Conservation (phyloP, 2,113 vertebrate genomes). For the Potamarius usumacintae region DNA sequence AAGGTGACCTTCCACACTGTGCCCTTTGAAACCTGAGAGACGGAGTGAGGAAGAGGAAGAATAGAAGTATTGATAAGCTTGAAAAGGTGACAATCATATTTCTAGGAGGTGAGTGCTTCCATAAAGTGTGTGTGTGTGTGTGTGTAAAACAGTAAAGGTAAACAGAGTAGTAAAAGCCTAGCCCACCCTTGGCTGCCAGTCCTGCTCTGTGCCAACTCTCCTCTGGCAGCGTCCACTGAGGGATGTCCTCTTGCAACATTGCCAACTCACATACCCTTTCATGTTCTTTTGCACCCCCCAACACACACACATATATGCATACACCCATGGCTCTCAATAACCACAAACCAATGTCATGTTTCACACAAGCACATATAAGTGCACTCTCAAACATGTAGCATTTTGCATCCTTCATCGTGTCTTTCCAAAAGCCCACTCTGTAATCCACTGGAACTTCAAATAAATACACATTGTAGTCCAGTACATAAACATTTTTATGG, state of each 20-base stretch:
- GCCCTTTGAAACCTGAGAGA: slow-evolving; percentile 32
- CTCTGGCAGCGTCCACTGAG: slow-evolving; percentile 78
- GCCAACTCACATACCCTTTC: slow-evolving; percentile 73
- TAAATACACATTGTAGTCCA: slow-evolving; percentile 76
- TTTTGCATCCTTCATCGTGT: slow-evolving; percentile 40
- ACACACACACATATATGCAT: slow-evolving; percentile 56
- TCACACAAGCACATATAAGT: slow-evolving; percentile 17
- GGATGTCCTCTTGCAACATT: slow-evolving; percentile 79
- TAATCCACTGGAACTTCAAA: slow-evolving; percentile 75
- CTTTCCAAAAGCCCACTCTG: slow-evolving; percentile 66
- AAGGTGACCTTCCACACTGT: slow-evolving; percentile 51
- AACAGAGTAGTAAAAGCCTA: slow-evolving; percentile 63
- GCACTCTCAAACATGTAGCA: slow-evolving; percentile 11
- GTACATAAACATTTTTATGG: slow-evolving; percentile 78
- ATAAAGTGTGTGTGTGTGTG: slow-evolving; percentile 14
- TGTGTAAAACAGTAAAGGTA: slow-evolving; percentile 40
- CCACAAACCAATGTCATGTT: slow-evolving; percentile 35
- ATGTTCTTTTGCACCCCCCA: slow-evolving; percentile 43
- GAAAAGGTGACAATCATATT: slow-evolving; percentile 14
- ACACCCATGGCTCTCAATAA: slow-evolving; percentile 18
- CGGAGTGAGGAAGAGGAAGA: slow-evolving; percentile 15
- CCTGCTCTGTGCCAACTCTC: slow-evolving; percentile 76
- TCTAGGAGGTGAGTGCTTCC: background rate
- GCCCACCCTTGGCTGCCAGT: slow-evolving; percentile 65
- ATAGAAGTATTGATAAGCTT: slow-evolving; percentile 10